Conservation (phyloP, 1,140 invertebrate genomes). For the Octopus bimaculoides region DNA sequence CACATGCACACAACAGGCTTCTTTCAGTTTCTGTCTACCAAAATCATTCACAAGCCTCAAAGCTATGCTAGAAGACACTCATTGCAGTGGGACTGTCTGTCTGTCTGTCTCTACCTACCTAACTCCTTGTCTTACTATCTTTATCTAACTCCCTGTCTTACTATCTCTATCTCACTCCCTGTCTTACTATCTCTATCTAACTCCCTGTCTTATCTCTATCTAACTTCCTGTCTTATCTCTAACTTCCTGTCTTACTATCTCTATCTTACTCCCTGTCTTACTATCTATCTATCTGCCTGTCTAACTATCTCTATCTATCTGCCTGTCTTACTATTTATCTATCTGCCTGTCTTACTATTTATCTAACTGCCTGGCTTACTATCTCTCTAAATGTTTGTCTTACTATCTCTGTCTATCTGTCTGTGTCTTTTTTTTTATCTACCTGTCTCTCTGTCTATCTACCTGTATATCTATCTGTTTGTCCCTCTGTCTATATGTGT, state of each 20-base stretch:
- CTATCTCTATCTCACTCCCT: not conserved
- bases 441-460: not conserved
- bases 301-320: not conserved
- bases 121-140: no score
- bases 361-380: not conserved
- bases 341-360: not conserved
- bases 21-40: no score
- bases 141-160: not conserved
- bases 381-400: not conserved
- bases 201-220: not conserved
- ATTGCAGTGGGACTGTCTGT: no score
- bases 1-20: no score
- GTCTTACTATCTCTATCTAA: not conserved
- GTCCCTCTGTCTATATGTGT: not conserved
- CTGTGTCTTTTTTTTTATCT: not conserved
- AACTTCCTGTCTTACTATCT: not conserved
- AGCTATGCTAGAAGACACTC: no score
- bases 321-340: not conserved
- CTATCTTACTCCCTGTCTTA: not conserved
- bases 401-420: not conserved
- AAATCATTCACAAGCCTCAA: no score
- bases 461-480: not conserved
- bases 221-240: not conserved
- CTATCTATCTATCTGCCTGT: not conserved
- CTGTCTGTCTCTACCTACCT: no score